Evolutionary conservation across 2,797 vertebrate genomes (phyloP), one percentile per base, ranked within the genome.

Genomic region (Phylloscopus collybita): DNA sequence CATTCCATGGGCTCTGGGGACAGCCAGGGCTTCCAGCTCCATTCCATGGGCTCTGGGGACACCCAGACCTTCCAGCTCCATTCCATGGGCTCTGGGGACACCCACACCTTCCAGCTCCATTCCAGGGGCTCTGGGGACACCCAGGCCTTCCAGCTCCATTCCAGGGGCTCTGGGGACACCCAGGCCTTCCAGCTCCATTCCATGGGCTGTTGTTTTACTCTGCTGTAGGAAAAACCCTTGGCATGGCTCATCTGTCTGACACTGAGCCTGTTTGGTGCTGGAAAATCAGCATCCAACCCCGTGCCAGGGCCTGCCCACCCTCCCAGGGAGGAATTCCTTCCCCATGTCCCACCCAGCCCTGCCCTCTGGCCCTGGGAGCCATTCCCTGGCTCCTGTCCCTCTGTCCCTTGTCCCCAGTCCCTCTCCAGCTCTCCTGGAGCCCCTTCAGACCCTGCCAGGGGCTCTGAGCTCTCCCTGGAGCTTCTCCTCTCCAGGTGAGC

Each of bases 221-320:
- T 87, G 45, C 74, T 94, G 53, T 84, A 99, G 99, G 98, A 76
- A 95, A 93, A 76, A 97, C 98, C 92, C 81, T 97, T 22, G 97
- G 96, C 20, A 47, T 98, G 80, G 97, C 97, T 54, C 98, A 98
- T 89, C 91, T 98, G 73, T 94, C 95, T 5, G 30, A 94, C 73
- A 97, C 42, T 13, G 94, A 97, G 17, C 42, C 32, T 16, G 38
- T 85, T 97, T 67, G 97, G 98, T 38, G 70, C 96, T 54, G 97
- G 97, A 69, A 96, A 36, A 78, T 69, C 86, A 62, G 86, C 54
- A 1, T 90, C 98, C 26, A 62, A 64, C 6, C 32, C n/a, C 5
- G 4, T 45, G 65, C 51, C 57, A 70, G 50, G 19, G 32, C 44
- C 27, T 36, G 3, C 0, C 16, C 36, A n/a, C 19, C 27, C 65